Evolutionary conservation across 2,888 invertebrate genomes (phyloP).

Genomic region (Melanostoma mellinum): DNA sequence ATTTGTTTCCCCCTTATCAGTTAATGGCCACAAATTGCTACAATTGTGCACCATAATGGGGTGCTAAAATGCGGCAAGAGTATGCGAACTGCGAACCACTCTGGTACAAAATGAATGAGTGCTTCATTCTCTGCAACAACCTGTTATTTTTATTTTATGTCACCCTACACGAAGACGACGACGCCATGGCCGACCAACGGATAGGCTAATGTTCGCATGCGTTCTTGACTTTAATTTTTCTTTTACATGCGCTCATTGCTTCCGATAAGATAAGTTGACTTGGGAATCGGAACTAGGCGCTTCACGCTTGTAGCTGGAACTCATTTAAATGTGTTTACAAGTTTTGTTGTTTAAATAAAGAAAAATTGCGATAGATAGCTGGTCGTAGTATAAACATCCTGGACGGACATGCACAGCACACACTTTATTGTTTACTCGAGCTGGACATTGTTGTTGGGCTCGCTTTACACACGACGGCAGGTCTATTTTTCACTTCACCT

Average conservation of each 20-base stretch:
- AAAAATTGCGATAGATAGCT: constrained; percentile 43
- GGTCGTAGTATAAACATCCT: neutral
- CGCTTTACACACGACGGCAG: constrained; percentile 19
- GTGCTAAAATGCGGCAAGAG: constrained; percentile 16
- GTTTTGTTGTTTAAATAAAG: constrained; percentile 32
- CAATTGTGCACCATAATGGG: constrained; percentile 39
- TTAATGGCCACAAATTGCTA: constrained; percentile 26
- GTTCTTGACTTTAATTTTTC: constrained; percentile 56
- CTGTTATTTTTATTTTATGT: constrained; percentile 33
- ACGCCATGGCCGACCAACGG: neutral
- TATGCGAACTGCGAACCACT: neutral
- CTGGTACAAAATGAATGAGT: neutral
- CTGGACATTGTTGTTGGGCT: constrained; percentile 40
- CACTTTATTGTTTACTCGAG: constrained; percentile 47
- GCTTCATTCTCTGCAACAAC: constrained; percentile 19
- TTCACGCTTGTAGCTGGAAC: neutral
- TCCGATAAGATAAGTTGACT: constrained; percentile 56
- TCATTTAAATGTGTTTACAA: constrained; percentile 38
- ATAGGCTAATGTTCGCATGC: constrained; percentile 1
- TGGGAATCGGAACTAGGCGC: constrained; percentile 19
- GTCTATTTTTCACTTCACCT: constrained; percentile 55
- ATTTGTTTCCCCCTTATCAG: constrained; percentile 43
- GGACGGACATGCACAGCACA: constrained; percentile 11
- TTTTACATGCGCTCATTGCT: constrained; percentile 61
- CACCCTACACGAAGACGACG: constrained; percentile 25